Evolutionary conservation across 2,888 invertebrate genomes (phyloP), one percentile per base, ranked within the genome.

Genomic region (Oligia fasciuncula): DNA sequence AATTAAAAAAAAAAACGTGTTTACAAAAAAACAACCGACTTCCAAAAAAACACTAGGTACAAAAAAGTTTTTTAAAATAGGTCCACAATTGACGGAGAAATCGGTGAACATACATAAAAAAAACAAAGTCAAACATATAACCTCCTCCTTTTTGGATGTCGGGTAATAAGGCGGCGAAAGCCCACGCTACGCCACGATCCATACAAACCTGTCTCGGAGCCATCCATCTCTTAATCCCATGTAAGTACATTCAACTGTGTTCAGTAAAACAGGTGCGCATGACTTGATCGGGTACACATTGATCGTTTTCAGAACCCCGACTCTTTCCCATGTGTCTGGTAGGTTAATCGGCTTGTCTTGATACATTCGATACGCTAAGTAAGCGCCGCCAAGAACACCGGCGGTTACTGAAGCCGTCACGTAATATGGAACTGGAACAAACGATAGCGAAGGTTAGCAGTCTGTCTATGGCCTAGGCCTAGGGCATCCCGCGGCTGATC

Each of bases 281-380:
- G 98, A 97, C 91, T 98, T 98, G 23, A 98, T 95, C 0, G 98
- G 98, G 88, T 97, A 97, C 11, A 96, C 94, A 79, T 97, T 94
- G 8, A 97, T 90, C 68, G 97, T 95, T 85, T 96, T 96, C 8
- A 98, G 91, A 76, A 97, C 97, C 0, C 98, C 98, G 46, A 97
- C 97, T 90, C 96, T 95, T 63, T 95, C 95, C 98, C 97, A 98
- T 83, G 96, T 92, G 35, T 93, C 93, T 0, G 97, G 97, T 23
- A 97, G 81, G 79, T 89, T 93, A 2, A 81, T 81, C 83, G 91
- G 85, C 40, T 84, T 79, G 19, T 93, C 87, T 79, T 92, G 91
- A 81, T 93, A 95, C 14, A 91, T 67, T 29, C 91, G 90, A 81
- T 95, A 96, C 4, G 93, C 94, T 73, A 86, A 93, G 78, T 95